These are phyloP conservation scores for Lissonota sp. DNA, from an alignment of 2,888 invertebrate species.

Conservation along the genomic window DNA sequence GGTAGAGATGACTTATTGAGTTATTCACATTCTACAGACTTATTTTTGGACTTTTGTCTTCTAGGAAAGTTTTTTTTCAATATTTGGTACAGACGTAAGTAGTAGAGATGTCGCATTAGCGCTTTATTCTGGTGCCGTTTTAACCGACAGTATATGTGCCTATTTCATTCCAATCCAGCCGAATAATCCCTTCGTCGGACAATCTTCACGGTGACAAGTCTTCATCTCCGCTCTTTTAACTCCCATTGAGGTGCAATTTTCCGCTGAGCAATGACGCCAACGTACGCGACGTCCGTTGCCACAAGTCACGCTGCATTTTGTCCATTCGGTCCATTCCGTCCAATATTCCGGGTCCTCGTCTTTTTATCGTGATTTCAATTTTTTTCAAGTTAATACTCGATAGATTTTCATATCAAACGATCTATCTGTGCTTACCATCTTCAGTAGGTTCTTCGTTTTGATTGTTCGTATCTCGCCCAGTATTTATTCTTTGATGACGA, in stretches of 20 bases:
- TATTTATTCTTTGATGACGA: neutral
- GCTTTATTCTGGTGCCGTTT: too few relatives aligned
- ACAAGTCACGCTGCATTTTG: constrained; percentile 73
- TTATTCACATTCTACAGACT: too few relatives aligned
- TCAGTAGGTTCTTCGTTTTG: neutral
- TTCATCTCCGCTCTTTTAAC: constrained; percentile 74
- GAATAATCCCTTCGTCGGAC: constrained; percentile 68
- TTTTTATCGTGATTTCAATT: neutral
- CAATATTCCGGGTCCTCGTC: constrained; percentile 67
- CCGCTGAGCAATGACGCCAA: constrained; percentile 72
- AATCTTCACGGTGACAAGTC: constrained; percentile 67
- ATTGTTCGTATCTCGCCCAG: neutral
- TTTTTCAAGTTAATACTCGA: neutral
- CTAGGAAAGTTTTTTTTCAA: too few relatives aligned
- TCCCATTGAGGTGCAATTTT: constrained; percentile 68
- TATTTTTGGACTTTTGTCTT: too few relatives aligned
- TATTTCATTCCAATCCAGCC: constrained; percentile 67
- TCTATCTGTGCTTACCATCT: neutral
- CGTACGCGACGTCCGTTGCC: constrained; percentile 73
- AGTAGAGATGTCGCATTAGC: too few relatives aligned
- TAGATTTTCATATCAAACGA: neutral
- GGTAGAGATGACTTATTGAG: too few relatives aligned
- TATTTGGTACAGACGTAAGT: too few relatives aligned
- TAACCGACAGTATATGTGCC: too few relatives aligned
- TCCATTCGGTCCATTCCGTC: constrained; percentile 68